phyloP scores from a whole-genome alignment of 1,140 invertebrate genomes.

The Pogonognathellus flavescens region DNA sequence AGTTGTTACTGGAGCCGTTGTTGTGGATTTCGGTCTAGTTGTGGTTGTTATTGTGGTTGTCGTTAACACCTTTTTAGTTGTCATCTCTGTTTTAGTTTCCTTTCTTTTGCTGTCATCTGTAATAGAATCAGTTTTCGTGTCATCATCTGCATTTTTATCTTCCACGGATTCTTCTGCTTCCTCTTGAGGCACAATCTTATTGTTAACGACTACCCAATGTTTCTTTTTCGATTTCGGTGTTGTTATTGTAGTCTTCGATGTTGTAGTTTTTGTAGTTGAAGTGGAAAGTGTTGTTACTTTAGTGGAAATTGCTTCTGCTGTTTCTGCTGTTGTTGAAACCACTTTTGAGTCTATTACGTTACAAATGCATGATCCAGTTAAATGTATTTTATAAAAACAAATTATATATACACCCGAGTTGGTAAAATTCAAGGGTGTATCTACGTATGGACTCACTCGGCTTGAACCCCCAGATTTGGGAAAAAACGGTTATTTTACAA shows the following conservation, averaged over 20 bases:
- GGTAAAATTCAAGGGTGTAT: no score
- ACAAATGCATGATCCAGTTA: no score
- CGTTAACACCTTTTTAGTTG: not conserved
- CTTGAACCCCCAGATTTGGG: no score
- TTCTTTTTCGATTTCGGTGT: not conserved
- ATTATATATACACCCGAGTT: no score
- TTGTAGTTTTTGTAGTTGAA: not conserved
- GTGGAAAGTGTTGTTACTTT: no score
- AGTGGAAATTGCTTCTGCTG: no score
- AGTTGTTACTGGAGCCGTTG: not conserved
- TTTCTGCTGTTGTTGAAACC: no score
- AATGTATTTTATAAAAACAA: no score
- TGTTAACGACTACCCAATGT: not conserved
- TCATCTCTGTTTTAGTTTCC: not conserved
- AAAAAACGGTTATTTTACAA: no score
- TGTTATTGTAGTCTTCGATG: no score
- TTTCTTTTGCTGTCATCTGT: not conserved
- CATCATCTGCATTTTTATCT: not conserved
- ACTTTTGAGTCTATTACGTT: no score
- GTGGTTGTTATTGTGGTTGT: not conserved
- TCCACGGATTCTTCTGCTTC: not conserved
- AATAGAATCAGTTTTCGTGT: not conserved
- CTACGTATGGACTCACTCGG: no score
- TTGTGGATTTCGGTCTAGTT: not conserved
- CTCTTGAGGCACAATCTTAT: not conserved